Conservation (phyloP, 2,888 invertebrate genomes). For the Conomelus anceps region DNA sequence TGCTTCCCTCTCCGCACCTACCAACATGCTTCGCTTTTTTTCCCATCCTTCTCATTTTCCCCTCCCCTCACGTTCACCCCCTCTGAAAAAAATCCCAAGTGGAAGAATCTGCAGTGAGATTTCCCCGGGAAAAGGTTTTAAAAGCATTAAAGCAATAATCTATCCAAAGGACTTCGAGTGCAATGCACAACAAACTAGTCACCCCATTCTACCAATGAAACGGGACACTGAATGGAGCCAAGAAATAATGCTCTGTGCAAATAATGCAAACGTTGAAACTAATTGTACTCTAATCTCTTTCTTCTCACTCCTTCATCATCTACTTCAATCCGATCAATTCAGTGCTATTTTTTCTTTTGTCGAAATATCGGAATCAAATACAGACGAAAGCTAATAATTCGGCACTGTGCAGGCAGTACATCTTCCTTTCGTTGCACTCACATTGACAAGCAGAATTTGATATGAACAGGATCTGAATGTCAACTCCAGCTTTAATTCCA, state of each 20-base stretch:
- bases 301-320: too few species aligned
- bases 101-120: neutral
- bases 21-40: too few species aligned
- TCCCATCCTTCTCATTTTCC: too few species aligned
- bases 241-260: neutral
- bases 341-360: too few species aligned
- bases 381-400: too few species aligned
- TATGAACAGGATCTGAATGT: neutral
- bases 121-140: neutral
- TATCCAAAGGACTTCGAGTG: neutral
- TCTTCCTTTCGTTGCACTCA: neutral
- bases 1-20: too few species aligned
- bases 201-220: neutral
- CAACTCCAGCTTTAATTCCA: neutral
- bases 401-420: too few species aligned
- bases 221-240: neutral
- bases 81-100: neutral
- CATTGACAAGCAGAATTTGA: neutral
- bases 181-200: neutral
- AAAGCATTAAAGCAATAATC: neutral
- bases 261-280: neutral
- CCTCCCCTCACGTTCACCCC: neutral
- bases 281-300: neutral
- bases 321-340: too few species aligned
- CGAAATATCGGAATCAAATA: too few species aligned